Conservation (phyloP, 2,797 vertebrate genomes). For the Falco concolor region DNA sequence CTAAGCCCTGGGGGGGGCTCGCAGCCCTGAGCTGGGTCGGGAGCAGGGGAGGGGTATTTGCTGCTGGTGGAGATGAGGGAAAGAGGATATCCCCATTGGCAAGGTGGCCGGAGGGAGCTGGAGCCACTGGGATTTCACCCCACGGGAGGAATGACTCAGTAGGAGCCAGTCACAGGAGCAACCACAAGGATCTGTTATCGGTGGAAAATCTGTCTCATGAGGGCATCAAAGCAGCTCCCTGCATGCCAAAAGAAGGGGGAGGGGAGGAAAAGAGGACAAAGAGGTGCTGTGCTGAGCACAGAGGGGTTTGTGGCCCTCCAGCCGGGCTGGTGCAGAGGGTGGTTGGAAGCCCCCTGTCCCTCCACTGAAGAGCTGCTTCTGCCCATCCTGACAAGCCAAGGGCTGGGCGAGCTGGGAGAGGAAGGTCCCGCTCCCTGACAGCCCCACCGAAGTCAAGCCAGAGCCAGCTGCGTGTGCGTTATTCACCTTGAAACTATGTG, state of each 20-base stretch:
- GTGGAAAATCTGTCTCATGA: neutral
- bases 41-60: neutral
- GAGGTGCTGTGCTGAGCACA: neutral
- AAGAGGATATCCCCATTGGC: neutral
- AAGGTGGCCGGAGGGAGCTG: neutral
- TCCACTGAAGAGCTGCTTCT: neutral
- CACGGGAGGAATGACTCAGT: neutral
- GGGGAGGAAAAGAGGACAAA: neutral
- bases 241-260: neutral
- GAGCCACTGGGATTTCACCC: neutral
- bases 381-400: neutral
- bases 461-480: neutral
- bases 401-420: neutral
- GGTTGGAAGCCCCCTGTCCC: neutral
- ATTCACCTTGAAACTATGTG: conserved; percentile 36
- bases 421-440: neutral
- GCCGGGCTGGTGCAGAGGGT: neutral
- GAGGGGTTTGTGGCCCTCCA: neutral
- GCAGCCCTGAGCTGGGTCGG: neutral
- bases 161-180: neutral
- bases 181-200: neutral
- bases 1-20: neutral
- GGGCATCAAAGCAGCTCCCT: neutral
- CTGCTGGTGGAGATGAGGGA: neutral
- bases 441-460: neutral